A percentile compares a stretch with the other conserved stretches of the same genome.
These are phyloP conservation scores for Amphiprion percula DNA, from an alignment of 2,113 vertebrate genomes.

Conservation along the genomic window DNA sequence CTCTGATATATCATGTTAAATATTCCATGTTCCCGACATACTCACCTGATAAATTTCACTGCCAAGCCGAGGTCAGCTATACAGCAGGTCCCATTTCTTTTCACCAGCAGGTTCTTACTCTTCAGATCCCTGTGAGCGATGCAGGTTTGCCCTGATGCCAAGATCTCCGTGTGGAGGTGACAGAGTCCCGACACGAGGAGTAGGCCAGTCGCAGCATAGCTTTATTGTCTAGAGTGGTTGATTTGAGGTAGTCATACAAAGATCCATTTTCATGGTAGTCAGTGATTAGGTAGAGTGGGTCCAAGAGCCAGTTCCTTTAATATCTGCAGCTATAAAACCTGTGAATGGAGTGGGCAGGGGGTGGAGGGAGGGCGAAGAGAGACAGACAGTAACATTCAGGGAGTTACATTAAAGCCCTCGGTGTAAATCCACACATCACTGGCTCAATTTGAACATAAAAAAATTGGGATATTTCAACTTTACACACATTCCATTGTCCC, in stretches of 20 bases:
- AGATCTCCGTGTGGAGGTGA: slow-evolving; percentile 97
- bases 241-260: slow-evolving; percentile 96
- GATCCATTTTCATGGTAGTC: slow-evolving; percentile 98
- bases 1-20: not conserved
- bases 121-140: slow-evolving; percentile 97
- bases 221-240: slow-evolving; percentile 92
- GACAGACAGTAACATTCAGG: not conserved
- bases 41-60: slow-evolving; percentile 97
- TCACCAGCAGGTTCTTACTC: slow-evolving; percentile 98
- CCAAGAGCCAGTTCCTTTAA: slow-evolving; percentile 98
- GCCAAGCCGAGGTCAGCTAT: slow-evolving; percentile 96
- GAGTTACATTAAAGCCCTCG: not conserved
- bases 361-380: not conserved
- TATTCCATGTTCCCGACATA: not conserved
- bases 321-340: slow-evolving; percentile 98
- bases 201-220: slow-evolving; percentile 95
- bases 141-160: slow-evolving; percentile 97
- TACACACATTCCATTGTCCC: not conserved
- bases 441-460: not conserved
- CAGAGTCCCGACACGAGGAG: slow-evolving; percentile 94
- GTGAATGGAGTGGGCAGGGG: not conserved
- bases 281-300: slow-evolving; percentile 98
- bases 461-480: not conserved
- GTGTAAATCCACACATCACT: not conserved
- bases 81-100: slow-evolving; percentile 96